Percentiles rank a stretch among this genome's conserved stretches.
Evolutionary conservation across 92 coral and sea anemone species (phyloP).

Genomic region (Phenganax subtilis): DNA sequence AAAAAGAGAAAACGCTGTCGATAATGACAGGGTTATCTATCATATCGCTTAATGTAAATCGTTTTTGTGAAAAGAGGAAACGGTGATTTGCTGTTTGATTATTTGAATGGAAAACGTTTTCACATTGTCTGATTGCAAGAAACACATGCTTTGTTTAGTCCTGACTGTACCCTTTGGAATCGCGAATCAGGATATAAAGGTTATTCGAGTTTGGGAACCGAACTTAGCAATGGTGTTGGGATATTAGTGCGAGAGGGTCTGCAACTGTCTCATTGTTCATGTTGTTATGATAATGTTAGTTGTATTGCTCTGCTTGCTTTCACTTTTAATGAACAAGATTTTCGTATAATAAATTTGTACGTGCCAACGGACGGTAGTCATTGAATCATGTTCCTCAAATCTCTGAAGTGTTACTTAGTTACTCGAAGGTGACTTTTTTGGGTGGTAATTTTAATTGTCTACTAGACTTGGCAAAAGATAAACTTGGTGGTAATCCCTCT

Average conservation of each 20-base stretch:
- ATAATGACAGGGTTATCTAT: neutral
- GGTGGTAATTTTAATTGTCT: neutral
- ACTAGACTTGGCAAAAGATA: neutral
- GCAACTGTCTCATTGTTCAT: neutral
- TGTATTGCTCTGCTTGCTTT: neutral
- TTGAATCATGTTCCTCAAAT: slow-evolving; percentile 1
- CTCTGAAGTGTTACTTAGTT: slow-evolving; percentile 13
- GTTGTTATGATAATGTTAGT: neutral
- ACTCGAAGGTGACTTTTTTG: neutral
- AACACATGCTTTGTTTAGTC: slow-evolving; percentile 8
- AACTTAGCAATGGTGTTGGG: neutral
- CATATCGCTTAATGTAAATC: slow-evolving; percentile 27
- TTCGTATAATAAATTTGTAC: neutral
- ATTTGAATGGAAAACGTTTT: neutral
- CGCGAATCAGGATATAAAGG: slow-evolving; percentile 15
- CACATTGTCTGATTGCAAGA: slow-evolving; percentile 37
- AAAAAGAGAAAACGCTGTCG: neutral
- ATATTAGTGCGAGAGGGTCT: neutral
- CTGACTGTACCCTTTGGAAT: slow-evolving; percentile 26
- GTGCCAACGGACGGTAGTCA: neutral
- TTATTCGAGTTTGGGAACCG: slow-evolving; percentile 24
- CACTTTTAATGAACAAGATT: neutral
- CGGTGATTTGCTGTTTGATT: slow-evolving; percentile 13
- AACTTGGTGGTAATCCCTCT: neutral
- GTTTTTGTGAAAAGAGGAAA: slow-evolving; percentile 12